phyloP scores from a whole-genome alignment of 2,113 vertebrate genomes.

The Scomber scombrus region DNA sequence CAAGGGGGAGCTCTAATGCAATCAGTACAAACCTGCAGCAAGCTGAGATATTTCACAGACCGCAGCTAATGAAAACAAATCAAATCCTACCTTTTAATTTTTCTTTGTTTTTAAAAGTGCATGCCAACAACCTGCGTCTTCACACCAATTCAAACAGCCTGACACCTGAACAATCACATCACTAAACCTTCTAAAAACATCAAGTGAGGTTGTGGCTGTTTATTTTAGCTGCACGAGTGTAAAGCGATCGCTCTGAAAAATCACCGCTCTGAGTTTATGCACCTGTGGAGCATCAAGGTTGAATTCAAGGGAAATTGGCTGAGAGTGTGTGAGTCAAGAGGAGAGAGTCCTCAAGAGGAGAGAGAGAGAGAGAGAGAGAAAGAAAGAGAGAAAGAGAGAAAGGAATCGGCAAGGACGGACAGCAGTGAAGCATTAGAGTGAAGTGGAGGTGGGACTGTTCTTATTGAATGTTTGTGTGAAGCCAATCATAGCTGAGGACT shows the following conservation, averaged over 20 bases:
- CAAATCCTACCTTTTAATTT: neutral
- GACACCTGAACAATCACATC: slow-evolving; percentile 11
- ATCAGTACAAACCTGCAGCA: neutral
- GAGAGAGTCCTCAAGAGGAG: neutral
- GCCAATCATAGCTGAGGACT: neutral
- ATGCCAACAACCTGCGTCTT: neutral
- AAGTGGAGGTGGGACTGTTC: neutral
- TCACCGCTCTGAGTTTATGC: slow-evolving; percentile 3
- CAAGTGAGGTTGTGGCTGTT: neutral
- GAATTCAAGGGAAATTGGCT: neutral
- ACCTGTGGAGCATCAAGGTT: slow-evolving; percentile 10
- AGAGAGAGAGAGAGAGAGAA: too few species aligned
- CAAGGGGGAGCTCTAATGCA: slow-evolving; percentile 37
- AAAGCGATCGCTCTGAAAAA: slow-evolving; percentile 29
- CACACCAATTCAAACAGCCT: neutral
- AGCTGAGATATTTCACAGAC: neutral
- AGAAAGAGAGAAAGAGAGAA: neutral
- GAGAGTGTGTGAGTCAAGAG: neutral
- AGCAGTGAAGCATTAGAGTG: neutral
- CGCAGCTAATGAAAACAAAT: slow-evolving; percentile 1
- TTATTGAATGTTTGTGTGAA: neutral
- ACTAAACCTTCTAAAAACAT: neutral
- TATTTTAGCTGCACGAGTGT: neutral
- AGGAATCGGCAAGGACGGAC: too few species aligned
- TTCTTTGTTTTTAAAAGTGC: neutral